These are phyloP conservation scores for Anguilla rostrata DNA, from an alignment of 2,113 vertebrate genomes.

Conservation along the genomic window DNA sequence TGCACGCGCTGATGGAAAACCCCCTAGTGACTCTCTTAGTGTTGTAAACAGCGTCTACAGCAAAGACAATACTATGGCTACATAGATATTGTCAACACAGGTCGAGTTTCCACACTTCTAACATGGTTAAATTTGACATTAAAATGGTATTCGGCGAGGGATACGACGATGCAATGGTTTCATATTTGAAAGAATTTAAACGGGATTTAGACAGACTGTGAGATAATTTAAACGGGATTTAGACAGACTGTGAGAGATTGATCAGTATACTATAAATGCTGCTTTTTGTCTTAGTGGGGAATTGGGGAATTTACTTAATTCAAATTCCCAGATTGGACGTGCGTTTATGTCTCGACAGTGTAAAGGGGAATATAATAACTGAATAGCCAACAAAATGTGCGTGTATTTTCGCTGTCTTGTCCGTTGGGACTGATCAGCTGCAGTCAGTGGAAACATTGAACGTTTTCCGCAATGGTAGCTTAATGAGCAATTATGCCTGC, in stretches of 20 bases:
- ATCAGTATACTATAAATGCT: background rate
- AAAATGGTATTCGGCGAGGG: background rate
- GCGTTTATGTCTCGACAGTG: no score
- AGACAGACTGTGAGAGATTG: background rate
- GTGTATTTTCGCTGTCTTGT: background rate
- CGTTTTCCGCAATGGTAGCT: background rate
- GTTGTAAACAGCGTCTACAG: background rate
- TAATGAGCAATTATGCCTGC: background rate
- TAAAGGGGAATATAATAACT: background rate
- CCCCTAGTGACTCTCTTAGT: background rate
- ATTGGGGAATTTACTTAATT: background rate
- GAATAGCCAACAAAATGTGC: background rate
- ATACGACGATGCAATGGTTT: background rate
- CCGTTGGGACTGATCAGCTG: background rate
- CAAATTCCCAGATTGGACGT: background rate
- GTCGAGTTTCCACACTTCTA: background rate
- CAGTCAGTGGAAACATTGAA: background rate
- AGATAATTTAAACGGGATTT: background rate
- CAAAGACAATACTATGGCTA: background rate
- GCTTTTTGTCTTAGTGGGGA: background rate
- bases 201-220: background rate
- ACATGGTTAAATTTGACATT: background rate
- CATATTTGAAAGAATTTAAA: background rate
- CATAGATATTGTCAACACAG: background rate
- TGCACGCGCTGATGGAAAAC: constrained; percentile 17